A percentile compares a stretch with the other conserved stretches of the same genome.
Conservation (phyloP, 2,797 vertebrate genomes). For the Rhinella marina region DNA sequence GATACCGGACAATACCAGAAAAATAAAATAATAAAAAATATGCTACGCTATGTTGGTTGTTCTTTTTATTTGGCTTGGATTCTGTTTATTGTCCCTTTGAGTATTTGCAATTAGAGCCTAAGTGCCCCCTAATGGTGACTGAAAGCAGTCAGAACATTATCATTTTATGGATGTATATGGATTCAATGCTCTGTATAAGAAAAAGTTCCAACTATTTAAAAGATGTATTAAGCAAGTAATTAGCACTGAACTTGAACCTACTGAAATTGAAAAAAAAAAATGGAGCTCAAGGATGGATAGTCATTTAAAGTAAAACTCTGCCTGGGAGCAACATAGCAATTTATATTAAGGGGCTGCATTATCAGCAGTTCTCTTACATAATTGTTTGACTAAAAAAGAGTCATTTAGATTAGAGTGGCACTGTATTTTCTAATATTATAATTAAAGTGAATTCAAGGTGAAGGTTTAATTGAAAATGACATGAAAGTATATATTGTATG, state of each 20-base stretch:
- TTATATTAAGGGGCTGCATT: neutral
- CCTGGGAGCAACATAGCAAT: neutral
- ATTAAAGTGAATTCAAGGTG: neutral
- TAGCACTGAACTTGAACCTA: neutral
- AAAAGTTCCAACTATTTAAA: neutral
- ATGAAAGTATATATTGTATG: neutral
- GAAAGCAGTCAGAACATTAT: too few species aligned
- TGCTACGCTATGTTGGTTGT: too few species aligned
- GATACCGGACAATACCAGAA: too few species aligned
- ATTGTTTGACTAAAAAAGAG: neutral
- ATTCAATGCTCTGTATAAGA: neutral
- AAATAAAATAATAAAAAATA: too few species aligned
- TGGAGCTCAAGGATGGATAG: neutral
- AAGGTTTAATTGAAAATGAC: neutral
- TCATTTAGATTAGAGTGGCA: neutral
- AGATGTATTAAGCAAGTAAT: neutral
- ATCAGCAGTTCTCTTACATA: neutral
- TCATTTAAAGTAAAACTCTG: neutral
- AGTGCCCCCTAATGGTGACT: neutral
- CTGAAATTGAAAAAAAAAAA: neutral
- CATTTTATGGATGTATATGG: neutral
- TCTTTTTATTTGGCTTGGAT: too few species aligned
- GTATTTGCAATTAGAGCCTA: neutral
- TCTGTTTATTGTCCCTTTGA: too few species aligned
- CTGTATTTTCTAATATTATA: neutral